Percentiles rank a stretch among this genome's conserved stretches.
Evolutionary conservation across 2,888 invertebrate genomes (phyloP).

Genomic region (Chrysomela aeneicollis): DNA sequence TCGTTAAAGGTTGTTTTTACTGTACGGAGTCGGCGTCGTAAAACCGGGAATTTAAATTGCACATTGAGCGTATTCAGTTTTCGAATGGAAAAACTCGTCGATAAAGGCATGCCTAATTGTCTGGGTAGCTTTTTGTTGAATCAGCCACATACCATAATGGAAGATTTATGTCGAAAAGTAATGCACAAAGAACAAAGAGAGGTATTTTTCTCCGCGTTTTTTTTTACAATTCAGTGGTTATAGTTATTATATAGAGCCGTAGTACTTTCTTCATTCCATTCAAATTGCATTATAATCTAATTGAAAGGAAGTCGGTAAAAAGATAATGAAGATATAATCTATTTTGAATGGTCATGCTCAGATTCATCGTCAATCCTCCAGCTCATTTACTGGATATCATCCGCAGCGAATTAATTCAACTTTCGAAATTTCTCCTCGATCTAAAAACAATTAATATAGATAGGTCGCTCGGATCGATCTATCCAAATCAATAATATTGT

Average conservation of each 20-base stretch:
- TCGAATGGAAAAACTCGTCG: neutral
- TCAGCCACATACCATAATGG: neutral
- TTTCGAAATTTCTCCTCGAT: constrained; percentile 12
- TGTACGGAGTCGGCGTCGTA: neutral
- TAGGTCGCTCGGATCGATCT: neutral
- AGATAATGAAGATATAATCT: constrained; percentile 2
- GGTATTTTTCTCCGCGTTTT: neutral
- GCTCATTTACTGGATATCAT: constrained; percentile 4
- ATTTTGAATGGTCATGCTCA: neutral
- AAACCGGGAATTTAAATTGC: constrained; percentile 3
- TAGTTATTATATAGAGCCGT: neutral
- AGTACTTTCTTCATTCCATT: neutral
- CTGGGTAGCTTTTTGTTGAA: neutral
- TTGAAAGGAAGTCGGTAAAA: neutral
- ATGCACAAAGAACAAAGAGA: neutral
- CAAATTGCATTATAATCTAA: constrained; percentile 1
- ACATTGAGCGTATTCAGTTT: neutral
- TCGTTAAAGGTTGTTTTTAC: neutral
- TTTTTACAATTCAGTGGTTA: neutral
- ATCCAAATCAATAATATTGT: too few relatives aligned
- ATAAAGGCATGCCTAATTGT: neutral
- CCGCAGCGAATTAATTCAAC: neutral
- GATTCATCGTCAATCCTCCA: neutral
- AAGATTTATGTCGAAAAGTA: neutral
- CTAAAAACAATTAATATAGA: neutral